Evolutionary conservation across 1,140 invertebrate species (phyloP).

Genomic region (Drosophila seguyi): DNA sequence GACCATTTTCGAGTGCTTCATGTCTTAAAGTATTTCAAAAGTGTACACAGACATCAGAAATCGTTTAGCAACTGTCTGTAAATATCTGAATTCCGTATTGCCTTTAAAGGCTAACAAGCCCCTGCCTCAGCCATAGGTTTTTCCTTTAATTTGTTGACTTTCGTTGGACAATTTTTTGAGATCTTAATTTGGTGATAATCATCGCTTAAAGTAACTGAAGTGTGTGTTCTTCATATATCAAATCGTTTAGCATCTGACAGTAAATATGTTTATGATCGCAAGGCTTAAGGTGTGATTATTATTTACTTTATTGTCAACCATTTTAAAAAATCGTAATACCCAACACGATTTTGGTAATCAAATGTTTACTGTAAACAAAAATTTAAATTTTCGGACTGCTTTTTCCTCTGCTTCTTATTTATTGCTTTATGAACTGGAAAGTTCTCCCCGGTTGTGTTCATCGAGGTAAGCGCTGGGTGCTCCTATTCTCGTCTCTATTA

Average conservation of each 20-base stretch:
- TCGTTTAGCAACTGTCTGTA: slow-evolving; percentile 12
- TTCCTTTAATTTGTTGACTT: slow-evolving; percentile 1
- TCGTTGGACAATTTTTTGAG: background rate
- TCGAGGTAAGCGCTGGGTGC: background rate
- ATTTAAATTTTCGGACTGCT: background rate
- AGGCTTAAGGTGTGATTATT: background rate
- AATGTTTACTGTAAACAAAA: background rate
- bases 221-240: background rate
- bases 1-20: background rate
- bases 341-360: too few species aligned
- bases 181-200: slow-evolving; percentile 10
- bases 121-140: too few species aligned
- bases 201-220: slow-evolving; percentile 3
- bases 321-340: background rate
- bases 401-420: background rate
- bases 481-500: slow-evolving; percentile 34
- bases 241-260: background rate
- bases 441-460: slow-evolving; percentile 5
- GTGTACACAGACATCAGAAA: slow-evolving; percentile 1
- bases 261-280: background rate
- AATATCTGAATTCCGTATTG: background rate
- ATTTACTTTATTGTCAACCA: slow-evolving; percentile 3
- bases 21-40: background rate
- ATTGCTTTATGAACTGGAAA: slow-evolving; percentile 11
- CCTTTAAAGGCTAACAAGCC: background rate